Evolutionary conservation across 1,140 invertebrate genomes (phyloP), one percentile per base, ranked within the genome.

Genomic region (Trachymyrmex cornetzi): DNA sequence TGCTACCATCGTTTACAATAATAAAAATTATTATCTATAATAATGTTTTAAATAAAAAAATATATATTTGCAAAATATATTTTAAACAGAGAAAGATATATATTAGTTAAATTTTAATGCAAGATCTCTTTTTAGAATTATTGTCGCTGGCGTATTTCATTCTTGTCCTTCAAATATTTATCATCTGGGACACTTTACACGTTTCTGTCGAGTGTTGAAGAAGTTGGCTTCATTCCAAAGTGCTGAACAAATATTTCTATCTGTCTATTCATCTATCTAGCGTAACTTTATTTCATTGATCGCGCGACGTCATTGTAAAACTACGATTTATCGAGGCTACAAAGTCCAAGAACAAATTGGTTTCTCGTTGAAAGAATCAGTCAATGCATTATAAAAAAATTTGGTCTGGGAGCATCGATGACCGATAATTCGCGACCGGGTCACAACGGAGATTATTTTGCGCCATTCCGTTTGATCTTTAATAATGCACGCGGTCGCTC

Each of bases 311-410:
- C 61, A 53, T 57, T 16, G 64, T 44, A 19, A 34, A 63, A 61
- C 27, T 48, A 61, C 38, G 55, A 53, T 71, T 50, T 66, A 77
- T 86, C 61, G 16, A 44, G 34, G 11, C 5, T 64, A 48, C 38
- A 81, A 81, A 81, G 64, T 86, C 53, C 53, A 59, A 81, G 38
- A 80, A 67, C 34, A 81, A 86, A 75, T 81, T 86, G 38, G 24
- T 86, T 38, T 55, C 59, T 66, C 1, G 30, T 79, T 79, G 30
- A 44, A 55, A 63, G 22, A 22, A 16, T 66, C 27, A 19, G 24
- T 19, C 24, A 19, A 14, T 16, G 24, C 44, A 11, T 34, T 6
- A 11, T 24, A 66, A 81, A 79, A 85, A 77, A 44, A 64, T 61
- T 24, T 50, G 19, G 5, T 38, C 12, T 55, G 12, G 22, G 38